Base-by-base conservation (phyloP, 2,888 invertebrate genomes). In the Epirrhoe tristata region DNA sequence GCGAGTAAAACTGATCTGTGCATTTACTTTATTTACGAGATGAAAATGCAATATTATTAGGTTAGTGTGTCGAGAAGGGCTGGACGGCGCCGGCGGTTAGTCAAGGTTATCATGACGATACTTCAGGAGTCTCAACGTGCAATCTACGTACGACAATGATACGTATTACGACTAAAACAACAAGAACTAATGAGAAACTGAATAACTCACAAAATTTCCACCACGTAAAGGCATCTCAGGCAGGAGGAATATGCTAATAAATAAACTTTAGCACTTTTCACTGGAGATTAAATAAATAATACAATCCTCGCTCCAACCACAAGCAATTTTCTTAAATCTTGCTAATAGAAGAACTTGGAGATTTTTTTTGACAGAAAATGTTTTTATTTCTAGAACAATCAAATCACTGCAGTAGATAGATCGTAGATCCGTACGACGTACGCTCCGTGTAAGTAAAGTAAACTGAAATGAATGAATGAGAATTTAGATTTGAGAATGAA, bases 171-270 rank as follows among this genome's bases (percentile, higher is more conserved):
- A 77, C 34, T 54, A 51, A 43, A 67, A 58, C 17, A 36, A 7
- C 39, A 32, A 48, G 43, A 75, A 71, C 79, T 77, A 79, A 76
- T 75, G 74, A 73, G 71, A 70, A 81, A 77, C 80, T 5, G 5
- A 73, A 68, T 61, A 70, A 83, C 93, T 93, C 85, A 93, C 93
- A 78, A 93, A 92, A 86, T 81, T 87, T 78, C 81, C 85, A 82
- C 91, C 88, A 81, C 89, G 85, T 72, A 93, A 81, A 83, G 93
- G 91, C 93, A 93, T 93, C 85, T 88, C 90, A 87, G 77, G 79
- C 80, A 84, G 81, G 76, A 79, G 68, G n/a, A n/a, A n/a, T 71
- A 70, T 72, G 52, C 10, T 43, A 12, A 0, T 43, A 31, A n/a
- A n/a, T 36, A 31, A 58, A 62, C 53, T 51, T 39, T 53, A 60